phyloP scores from a whole-genome alignment of 2,888 invertebrate genomes.

The Caenorhabditis sp. region DNA sequence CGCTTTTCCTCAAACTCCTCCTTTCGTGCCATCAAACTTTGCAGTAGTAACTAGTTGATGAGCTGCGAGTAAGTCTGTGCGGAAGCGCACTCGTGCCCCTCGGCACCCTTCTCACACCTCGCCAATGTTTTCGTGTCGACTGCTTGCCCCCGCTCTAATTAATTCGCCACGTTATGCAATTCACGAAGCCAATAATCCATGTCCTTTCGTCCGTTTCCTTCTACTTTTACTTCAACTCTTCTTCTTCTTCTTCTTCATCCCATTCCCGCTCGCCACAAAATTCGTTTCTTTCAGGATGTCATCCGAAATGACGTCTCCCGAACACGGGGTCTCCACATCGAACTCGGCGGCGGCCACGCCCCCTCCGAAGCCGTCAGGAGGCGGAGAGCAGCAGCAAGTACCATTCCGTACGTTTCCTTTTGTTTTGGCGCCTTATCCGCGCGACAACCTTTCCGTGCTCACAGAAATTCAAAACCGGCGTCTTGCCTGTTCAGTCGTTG shows the following conservation, averaged over 20 bases:
- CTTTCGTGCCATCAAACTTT: background rate
- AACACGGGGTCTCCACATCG: constrained; percentile 32
- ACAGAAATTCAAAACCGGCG: constrained; percentile 6
- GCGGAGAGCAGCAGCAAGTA: constrained; percentile 44
- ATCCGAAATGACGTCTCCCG: constrained; percentile 46
- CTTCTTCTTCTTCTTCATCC: too few relatives aligned
- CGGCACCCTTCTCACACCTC: constrained; percentile 14
- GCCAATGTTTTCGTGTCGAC: background rate
- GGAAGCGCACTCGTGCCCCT: background rate
- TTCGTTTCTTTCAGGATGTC: constrained; percentile 36
- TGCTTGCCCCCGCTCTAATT: constrained; percentile 21
- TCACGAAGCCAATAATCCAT: constrained; percentile 40
- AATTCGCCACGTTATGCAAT: constrained; percentile 29
- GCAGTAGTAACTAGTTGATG: background rate
- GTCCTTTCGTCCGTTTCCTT: constrained; percentile 12
- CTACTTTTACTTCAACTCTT: background rate
- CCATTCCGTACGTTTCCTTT: constrained; percentile 33
- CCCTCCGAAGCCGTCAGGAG: constrained; percentile 10
- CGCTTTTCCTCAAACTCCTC: background rate
- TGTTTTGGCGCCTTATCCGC: background rate
- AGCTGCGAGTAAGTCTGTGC: constrained; percentile 7
- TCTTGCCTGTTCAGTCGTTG: constrained; percentile 17
- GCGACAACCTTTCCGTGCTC: background rate
- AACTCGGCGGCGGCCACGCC: constrained; percentile 32
- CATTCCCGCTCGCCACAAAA: too few relatives aligned